Conservation (phyloP, 2,113 vertebrate species). For the Acinonyx jubatus region DNA sequence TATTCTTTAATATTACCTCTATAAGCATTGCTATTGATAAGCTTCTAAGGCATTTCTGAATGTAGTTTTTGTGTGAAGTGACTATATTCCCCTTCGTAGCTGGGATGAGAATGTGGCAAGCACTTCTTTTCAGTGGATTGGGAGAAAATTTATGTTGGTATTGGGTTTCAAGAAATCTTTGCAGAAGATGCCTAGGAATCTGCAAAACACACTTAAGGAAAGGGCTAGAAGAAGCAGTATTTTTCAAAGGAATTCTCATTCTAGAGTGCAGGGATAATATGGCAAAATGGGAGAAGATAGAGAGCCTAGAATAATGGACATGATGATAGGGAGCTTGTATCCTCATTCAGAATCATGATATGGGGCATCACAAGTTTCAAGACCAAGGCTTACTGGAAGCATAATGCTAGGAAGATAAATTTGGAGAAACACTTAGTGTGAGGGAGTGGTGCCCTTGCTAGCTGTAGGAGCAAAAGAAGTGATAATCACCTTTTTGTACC, state of each 20-base stretch:
- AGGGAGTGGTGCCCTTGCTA: not conserved
- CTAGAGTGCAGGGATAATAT: not conserved
- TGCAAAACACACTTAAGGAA: not conserved
- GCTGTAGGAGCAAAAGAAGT: not conserved
- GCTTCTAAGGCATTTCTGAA: not conserved
- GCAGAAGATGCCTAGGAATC: not conserved
- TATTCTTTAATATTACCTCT: not conserved
- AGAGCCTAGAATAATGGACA: not conserved
- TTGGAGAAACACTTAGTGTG: not conserved
- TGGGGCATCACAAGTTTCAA: not conserved
- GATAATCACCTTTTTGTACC: not conserved
- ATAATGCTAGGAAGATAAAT: not conserved
- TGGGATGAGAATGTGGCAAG: not conserved
- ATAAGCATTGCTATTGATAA: not conserved
- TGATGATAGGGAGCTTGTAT: not conserved
- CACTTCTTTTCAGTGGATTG: not conserved
- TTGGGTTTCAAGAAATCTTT: constrained; percentile 14
- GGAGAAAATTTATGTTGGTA: not conserved
- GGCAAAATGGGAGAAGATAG: not conserved
- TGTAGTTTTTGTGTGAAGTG: not conserved
- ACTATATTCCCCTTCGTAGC: not conserved
- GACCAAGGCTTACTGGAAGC: not conserved
- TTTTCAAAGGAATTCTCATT: not conserved
- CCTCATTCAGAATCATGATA: not conserved
- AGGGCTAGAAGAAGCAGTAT: not conserved